phyloP scores from a whole-genome alignment of 2,888 invertebrate species.

The Drosophila formosana region DNA sequence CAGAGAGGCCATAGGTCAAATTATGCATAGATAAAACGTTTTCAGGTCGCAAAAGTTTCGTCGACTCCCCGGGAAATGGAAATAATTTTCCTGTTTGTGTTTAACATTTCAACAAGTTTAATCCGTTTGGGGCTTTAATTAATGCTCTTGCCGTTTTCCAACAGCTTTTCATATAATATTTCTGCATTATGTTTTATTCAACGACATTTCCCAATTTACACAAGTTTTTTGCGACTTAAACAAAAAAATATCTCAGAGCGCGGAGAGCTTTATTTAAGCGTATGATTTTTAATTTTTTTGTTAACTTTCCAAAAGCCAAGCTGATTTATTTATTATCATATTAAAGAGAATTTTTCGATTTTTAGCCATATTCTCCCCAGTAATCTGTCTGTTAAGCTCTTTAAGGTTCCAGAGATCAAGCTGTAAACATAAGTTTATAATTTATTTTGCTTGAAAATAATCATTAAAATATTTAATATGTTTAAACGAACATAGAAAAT shows the following conservation, averaged over 20 bases:
- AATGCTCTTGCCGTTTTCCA: conserved; percentile 27
- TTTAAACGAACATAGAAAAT: no score
- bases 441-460: no score
- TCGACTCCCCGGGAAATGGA: conserved; percentile 29
- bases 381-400: neutral
- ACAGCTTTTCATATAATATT: conserved; percentile 20
- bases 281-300: conserved; percentile 6
- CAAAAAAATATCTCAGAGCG: neutral
- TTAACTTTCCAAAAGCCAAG: conserved; percentile 13
- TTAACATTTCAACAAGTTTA: conserved; percentile 51
- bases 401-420: neutral
- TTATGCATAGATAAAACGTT: conserved; percentile 63
- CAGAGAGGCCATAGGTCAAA: conserved; percentile 46
- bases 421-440: neutral
- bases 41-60: conserved; percentile 38
- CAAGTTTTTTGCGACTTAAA: neutral
- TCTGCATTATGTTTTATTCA: conserved; percentile 29
- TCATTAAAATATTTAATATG: no score
- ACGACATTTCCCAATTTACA: conserved; percentile 24
- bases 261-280: conserved; percentile 11
- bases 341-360: neutral
- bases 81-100: conserved; percentile 28
- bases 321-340: conserved; percentile 31
- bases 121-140: conserved; percentile 51
- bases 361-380: neutral